Evolutionary conservation across 1,140 invertebrate species (phyloP), one percentile per base, ranked within the genome.

Genomic region (Drosophila neocordata): DNA sequence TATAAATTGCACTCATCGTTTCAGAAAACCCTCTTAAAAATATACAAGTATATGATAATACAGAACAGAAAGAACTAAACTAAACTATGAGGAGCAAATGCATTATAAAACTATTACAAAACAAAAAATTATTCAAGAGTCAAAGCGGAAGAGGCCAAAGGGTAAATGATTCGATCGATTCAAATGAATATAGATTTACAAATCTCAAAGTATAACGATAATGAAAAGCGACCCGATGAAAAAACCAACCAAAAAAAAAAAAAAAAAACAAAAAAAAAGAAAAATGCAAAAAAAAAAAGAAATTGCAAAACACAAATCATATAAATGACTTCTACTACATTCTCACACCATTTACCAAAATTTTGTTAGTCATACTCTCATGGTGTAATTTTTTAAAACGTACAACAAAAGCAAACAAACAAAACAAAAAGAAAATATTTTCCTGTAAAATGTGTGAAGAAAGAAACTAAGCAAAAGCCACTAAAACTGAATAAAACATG

Each of bases 1-100:
- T 62, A 22, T 80, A 89, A 89, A 90, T 61, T 90, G 80, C 85
- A 89, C 85, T 89, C 72, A 79, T 88, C 83, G 83, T 87, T 87
- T 87, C 83, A 88, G 66, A 72, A 67, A 78, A 74, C 64, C 62
- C 61, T 60, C 68, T 44, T 37, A 65, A 22, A 57, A 37, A 76
- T 67, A 35, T 57, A 69, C 37, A 55, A 62, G 20, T 56, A 24
- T 68, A 55, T 60, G 20, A 61, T 63, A 75, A 56, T 61, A 71
- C 61, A 75, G n/a, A 75, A 64, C 38, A 56, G 60, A 60, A 59
- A 79, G 70, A 67, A 85, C 61, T 73, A 73, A 70, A 61, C 64
- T 60, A 48, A 20, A 48, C 15, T 66, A 79, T 67, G 77, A 77
- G 77, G 48, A 73, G 73, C 73, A 87, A 77, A 59, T 74, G 74